Evolutionary conservation across 2,797 vertebrate species (phyloP).

Genomic region (Oreochromis mossambicus): DNA sequence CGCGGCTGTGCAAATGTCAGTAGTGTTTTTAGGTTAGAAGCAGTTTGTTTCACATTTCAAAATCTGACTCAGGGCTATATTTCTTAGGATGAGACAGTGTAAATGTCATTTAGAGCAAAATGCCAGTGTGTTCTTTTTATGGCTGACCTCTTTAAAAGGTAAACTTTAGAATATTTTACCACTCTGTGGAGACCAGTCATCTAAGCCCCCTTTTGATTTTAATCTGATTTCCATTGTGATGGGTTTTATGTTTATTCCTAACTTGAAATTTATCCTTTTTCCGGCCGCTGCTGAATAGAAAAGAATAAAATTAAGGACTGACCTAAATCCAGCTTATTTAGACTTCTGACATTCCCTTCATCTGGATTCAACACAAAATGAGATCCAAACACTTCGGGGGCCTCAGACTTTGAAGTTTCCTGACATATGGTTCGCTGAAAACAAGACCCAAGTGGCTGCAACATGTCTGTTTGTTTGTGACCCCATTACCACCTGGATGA

Average conservation of each 20-base stretch:
- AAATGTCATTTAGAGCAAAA: constrained; percentile 62
- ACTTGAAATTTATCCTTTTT: background rate
- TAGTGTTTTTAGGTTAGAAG: constrained; percentile 26
- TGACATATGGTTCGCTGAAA: constrained; percentile 1
- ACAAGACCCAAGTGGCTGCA: background rate
- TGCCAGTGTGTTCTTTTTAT: constrained; percentile 45
- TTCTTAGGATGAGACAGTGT: constrained; percentile 18
- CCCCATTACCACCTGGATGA: background rate
- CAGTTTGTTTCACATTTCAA: constrained; percentile 53
- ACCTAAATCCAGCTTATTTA: background rate
- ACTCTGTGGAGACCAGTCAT: background rate
- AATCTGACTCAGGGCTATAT: constrained; percentile 31
- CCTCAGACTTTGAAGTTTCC: constrained; percentile 1
- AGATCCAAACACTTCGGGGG: background rate
- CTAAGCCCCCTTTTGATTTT: background rate
- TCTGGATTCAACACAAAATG: background rate
- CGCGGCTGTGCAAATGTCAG: constrained; percentile 50
- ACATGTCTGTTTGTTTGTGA: background rate
- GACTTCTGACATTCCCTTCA: background rate
- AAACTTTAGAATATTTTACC: constrained; percentile 32
- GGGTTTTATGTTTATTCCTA: background rate
- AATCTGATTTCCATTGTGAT: background rate
- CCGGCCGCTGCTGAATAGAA: background rate
- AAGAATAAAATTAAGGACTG: background rate
- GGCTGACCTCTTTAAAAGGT: constrained; percentile 41